Evolutionary conservation across 2,888 invertebrate species (phyloP), one percentile per base, ranked within the genome.

Genomic region (Lepidocyrtinus sp.): DNA sequence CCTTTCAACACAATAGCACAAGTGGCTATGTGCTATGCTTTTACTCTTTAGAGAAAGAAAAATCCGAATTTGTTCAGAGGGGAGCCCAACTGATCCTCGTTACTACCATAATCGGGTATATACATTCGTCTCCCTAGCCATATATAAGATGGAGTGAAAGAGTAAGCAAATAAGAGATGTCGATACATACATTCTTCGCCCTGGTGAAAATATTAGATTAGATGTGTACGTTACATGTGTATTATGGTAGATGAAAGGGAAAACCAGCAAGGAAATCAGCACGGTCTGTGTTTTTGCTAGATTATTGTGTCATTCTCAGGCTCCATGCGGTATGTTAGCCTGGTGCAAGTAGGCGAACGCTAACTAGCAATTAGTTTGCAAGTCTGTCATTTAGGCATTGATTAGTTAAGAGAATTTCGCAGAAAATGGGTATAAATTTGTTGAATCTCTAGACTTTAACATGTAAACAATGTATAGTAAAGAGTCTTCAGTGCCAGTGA

Each of bases 1-100:
- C 61, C 75, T 75, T 69, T 75, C 75, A 69, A 36, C 75, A 63
- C 36, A 36, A 36, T 36, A 12, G 36, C 36, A 36, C 36, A 36
- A 12, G 12, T 36, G 36, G 36, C 36, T 36, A 5, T 12, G 5
- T 12, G 36, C 5, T 36, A 36, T 36, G 36, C 36, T 36, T 36
- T 36, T 12, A 5, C 36, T 36, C 36, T 36, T 36, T 12, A 36
- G 36, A 36, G 36, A 36, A 36, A 36, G 36, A 36, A 36, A 36
- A 36, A 36, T 36, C 5, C 5, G 36, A 36, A 36, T 36, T 36
- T 36, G 36, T 36, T 36, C 36, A 7, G 36, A 36, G 36, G 36
- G 36, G 36, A 36, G 12, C 36, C 36, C 36, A 36, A 36, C 36
- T 36, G 36, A 36, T 36, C 36, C 36, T 36, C 36, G 36, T 36